phyloP scores from a whole-genome alignment of 1,140 invertebrate species.

The Plodia interpunctella region DNA sequence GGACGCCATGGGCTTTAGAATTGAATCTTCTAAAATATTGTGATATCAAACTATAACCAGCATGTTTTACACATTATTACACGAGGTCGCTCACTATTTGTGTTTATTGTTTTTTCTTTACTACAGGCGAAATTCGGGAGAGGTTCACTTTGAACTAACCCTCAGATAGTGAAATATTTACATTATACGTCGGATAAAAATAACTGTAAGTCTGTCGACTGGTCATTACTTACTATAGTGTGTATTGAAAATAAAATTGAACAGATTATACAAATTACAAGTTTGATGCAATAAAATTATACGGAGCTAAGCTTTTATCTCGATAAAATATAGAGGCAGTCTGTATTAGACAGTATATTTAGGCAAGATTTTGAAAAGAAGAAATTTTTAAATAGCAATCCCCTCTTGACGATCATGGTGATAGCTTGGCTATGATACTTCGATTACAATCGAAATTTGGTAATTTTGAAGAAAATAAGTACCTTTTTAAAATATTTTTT shows the following conservation, averaged over 20 bases:
- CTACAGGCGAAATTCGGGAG: conserved; percentile 47
- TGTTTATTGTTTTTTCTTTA: conserved; percentile 64
- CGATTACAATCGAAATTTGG: too few species aligned
- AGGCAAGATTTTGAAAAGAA: too few species aligned
- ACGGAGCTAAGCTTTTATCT: background rate
- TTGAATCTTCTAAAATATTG: background rate
- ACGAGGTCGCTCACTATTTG: conserved; percentile 45
- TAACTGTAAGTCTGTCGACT: conserved; percentile 61
- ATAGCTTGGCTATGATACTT: background rate
- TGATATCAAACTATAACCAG: conserved; percentile 20
- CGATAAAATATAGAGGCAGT: too few species aligned
- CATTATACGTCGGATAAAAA: conserved; percentile 49
- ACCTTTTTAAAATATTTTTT: too few species aligned
- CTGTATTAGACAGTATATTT: too few species aligned
- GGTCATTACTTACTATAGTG: conserved; percentile 58
- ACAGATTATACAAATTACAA: conserved; percentile 37
- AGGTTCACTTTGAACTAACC: conserved; percentile 58
- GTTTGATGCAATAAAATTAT: conserved; percentile 14
- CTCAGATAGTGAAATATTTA: conserved; percentile 64
- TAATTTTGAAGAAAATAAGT: too few species aligned
- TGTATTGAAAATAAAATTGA: conserved; percentile 54
- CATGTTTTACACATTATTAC: conserved; percentile 27
- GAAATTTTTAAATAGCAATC: too few species aligned
- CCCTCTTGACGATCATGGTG: too few species aligned
- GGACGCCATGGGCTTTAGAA: too few species aligned